Percentiles rank a stretch among this genome's conserved stretches.
These are phyloP conservation scores for Dreissena polymorpha DNA, from an alignment of 1,140 invertebrate genomes.

Conservation along the genomic window DNA sequence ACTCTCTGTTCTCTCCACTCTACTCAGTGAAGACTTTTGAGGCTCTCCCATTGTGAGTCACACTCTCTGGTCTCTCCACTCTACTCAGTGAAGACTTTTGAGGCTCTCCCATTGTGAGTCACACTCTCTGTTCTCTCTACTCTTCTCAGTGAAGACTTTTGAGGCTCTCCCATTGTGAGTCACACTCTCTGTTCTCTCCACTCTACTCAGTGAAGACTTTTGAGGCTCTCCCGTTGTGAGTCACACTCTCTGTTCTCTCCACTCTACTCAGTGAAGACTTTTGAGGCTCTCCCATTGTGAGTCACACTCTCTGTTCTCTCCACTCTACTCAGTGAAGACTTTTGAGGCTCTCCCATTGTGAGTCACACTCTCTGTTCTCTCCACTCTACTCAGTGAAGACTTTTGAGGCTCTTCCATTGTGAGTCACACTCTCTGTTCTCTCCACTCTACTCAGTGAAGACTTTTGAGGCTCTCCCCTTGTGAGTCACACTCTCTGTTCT, in stretches of 20 bases:
- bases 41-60: background rate
- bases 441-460: constrained; percentile 95
- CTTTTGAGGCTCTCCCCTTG: constrained; percentile 96
- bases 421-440: constrained; percentile 82
- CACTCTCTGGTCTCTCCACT: background rate
- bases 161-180: constrained; percentile 90
- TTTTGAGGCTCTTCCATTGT: constrained; percentile 96
- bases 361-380: constrained; percentile 83
- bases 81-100: background rate
- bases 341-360: constrained; percentile 84
- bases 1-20: background rate
- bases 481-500: no score
- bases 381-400: constrained; percentile 96
- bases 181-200: constrained; percentile 83
- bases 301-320: constrained; percentile 71
- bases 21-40: constrained; percentile 20
- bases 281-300: constrained; percentile 95
- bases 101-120: background rate
- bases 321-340: background rate
- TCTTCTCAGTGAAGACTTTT: constrained; percentile 1
- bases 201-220: constrained; percentile 96
- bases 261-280: constrained; percentile 95
- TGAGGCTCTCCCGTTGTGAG: constrained; percentile 94
- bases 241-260: constrained; percentile 84
- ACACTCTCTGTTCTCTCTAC: background rate